phyloP scores from a whole-genome alignment of 2,797 vertebrate species.

The Emydoidea blandingii region DNA sequence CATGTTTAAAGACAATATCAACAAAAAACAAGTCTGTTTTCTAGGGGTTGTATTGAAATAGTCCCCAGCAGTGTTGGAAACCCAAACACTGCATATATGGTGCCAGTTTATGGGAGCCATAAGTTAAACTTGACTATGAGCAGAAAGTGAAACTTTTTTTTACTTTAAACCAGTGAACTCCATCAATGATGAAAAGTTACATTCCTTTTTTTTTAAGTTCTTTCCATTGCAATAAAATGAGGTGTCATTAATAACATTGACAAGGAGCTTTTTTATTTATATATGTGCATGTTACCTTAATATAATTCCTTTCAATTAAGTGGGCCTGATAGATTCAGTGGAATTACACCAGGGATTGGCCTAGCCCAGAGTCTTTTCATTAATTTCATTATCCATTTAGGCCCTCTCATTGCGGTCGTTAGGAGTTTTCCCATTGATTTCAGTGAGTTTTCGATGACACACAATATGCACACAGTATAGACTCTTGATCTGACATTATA shows the following conservation, averaged over 20 bases:
- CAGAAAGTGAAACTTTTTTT: constrained; percentile 23
- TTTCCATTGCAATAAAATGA: constrained; percentile 34
- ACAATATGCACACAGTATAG: rapidly evolving
- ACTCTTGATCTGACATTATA: background rate
- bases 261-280: constrained; percentile 28
- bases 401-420: background rate
- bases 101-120: background rate
- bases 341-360: constrained; percentile 32
- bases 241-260: constrained; percentile 56
- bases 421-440: background rate
- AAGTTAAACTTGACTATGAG: background rate
- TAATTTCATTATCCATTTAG: constrained; percentile 51
- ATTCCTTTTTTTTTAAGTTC: constrained; percentile 57
- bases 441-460: background rate
- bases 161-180: constrained; percentile 51
- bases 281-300: constrained; percentile 47
- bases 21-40: background rate
- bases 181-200: constrained; percentile 38
- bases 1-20: background rate
- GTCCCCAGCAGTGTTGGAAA: background rate
- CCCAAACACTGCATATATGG: background rate
- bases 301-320: constrained; percentile 65
- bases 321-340: constrained; percentile 66
- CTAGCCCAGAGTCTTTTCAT: constrained; percentile 45
- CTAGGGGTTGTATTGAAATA: background rate